phyloP scores from a whole-genome alignment of 2,797 vertebrate species.

The Lacerta bilineata region DNA sequence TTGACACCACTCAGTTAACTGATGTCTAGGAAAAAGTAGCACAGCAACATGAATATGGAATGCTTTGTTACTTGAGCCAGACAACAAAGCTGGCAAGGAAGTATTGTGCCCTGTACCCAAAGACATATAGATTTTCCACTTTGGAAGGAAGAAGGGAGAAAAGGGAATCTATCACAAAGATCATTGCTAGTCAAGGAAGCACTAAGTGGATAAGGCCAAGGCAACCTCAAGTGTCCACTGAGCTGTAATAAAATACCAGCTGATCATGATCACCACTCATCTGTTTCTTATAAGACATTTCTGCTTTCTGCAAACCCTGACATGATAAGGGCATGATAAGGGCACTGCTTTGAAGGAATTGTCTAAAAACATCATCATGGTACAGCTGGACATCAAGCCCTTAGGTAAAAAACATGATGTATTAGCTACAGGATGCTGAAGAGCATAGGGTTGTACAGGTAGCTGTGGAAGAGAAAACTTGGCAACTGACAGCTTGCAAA shows the following conservation, averaged over 20 bases:
- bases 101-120: neutral
- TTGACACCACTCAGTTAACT: neutral
- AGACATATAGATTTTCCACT: neutral
- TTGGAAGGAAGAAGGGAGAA: neutral
- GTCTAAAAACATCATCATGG: neutral
- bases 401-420: neutral
- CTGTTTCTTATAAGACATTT: neutral
- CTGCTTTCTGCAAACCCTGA: neutral
- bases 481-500: neutral
- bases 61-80: conserved; percentile 8
- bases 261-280: conserved; percentile 7
- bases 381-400: neutral
- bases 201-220: neutral
- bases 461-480: neutral
- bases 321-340: no score
- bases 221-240: neutral
- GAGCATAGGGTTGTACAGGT: neutral
- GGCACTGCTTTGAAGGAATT: neutral
- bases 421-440: neutral
- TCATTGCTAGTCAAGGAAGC: neutral
- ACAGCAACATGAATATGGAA: neutral
- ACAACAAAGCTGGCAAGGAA: conserved; percentile 1
- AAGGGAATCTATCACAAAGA: neutral
- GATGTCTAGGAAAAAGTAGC: neutral
- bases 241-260: neutral